A percentile compares a stretch with the other conserved stretches of the same genome.
Conservation (phyloP, 1,140 invertebrate species). For the Thaumatotibia leucotreta region DNA sequence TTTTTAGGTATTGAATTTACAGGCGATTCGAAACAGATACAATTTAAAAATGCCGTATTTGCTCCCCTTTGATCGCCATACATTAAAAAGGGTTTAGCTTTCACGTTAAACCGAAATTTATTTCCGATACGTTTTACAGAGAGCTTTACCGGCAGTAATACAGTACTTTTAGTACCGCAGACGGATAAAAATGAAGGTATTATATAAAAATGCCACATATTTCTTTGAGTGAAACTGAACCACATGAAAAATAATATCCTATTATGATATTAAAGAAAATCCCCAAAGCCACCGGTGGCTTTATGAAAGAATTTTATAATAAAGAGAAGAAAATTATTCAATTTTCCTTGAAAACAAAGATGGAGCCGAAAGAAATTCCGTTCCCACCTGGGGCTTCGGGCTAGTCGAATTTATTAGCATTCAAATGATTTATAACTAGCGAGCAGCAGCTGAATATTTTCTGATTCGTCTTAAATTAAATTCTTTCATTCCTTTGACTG, state of each 20-base stretch:
- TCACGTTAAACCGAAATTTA: constrained; percentile 10
- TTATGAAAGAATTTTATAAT: constrained; percentile 68
- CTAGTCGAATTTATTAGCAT: constrained; percentile 75
- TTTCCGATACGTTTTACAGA: constrained; percentile 1
- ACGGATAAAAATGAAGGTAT: neutral
- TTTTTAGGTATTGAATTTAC: neutral
- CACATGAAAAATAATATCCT: constrained; percentile 58
- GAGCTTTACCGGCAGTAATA: neutral
- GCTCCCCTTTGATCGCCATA: constrained; percentile 12
- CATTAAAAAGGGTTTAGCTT: constrained; percentile 6
- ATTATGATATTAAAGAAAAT: constrained; percentile 61
- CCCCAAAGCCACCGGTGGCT: constrained; percentile 47
- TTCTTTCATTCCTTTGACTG: constrained; percentile 73
- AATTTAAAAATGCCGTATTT: constrained; percentile 4
- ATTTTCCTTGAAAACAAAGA: constrained; percentile 63
- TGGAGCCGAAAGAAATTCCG: constrained; percentile 57
- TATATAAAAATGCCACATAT: neutral
- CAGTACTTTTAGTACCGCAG: neutral
- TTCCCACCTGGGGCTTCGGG: constrained; percentile 58
- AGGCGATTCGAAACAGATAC: neutral
- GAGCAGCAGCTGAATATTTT: constrained; percentile 74
- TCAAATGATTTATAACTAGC: constrained; percentile 76
- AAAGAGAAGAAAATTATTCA: constrained; percentile 64
- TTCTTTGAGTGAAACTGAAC: constrained; percentile 28
- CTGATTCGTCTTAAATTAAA: constrained; percentile 75